Percentiles rank a stretch among this genome's conserved stretches.
Conservation (phyloP, 2,888 invertebrate genomes). For the Conus canariensis region DNA sequence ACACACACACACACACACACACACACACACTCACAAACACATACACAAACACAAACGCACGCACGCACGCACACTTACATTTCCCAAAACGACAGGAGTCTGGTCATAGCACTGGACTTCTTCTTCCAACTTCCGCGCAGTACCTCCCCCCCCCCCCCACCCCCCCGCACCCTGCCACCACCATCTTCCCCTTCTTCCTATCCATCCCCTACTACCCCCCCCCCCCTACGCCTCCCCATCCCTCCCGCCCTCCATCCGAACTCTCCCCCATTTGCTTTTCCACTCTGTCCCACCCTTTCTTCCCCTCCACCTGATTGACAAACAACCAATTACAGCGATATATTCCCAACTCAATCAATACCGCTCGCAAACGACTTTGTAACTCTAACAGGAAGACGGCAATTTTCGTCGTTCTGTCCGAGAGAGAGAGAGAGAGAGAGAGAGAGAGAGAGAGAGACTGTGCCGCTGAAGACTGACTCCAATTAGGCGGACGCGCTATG, state of each 20-base stretch:
- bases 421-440: too few species aligned
- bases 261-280: not conserved
- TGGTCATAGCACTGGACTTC: too few species aligned
- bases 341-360: not conserved
- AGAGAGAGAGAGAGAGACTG: not conserved
- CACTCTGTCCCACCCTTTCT: not conserved
- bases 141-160: too few species aligned
- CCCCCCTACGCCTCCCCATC: not conserved
- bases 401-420: slow-evolving; percentile 25
- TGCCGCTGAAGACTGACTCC: slow-evolving; percentile 35
- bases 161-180: too few species aligned
- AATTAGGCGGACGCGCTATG: slow-evolving; percentile 25
- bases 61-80: too few species aligned
- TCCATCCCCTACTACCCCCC: not conserved
- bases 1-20: too few species aligned
- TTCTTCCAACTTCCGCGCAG: too few species aligned
- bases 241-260: not conserved
- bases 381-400: slow-evolving; percentile 27
- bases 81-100: too few species aligned
- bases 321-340: slow-evolving; percentile 8
- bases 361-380: slow-evolving; percentile 21
- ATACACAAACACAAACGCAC: too few species aligned
- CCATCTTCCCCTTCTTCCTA: not conserved
- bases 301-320: not conserved
- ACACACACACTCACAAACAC: too few species aligned